Percentiles rank a stretch among this genome's conserved stretches.
phyloP scores from a whole-genome alignment of 2,888 invertebrate species.

The Opisthograptis luteolata region DNA sequence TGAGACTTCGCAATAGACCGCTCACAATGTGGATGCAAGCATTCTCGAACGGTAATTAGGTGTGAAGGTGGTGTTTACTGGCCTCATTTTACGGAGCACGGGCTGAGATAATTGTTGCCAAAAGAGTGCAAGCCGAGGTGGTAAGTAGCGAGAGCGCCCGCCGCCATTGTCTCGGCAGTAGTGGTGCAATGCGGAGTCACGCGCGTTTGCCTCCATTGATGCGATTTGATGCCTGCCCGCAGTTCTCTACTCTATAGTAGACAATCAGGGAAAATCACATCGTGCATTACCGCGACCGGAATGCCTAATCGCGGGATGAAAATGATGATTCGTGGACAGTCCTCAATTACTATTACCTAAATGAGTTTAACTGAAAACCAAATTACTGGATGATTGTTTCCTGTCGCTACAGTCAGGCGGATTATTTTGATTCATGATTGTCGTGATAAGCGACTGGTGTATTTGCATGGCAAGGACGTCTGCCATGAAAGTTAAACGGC shows the following conservation, averaged over 20 bases:
- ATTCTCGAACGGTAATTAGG: conserved; percentile 47
- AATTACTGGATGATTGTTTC: conserved; percentile 74
- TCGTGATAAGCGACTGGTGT: conserved; percentile 53
- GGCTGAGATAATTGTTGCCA: conserved; percentile 64
- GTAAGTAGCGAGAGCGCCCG: conserved; percentile 58
- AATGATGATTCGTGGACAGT: conserved; percentile 71
- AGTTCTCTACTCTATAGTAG: conserved; percentile 45
- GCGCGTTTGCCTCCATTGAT: conserved; percentile 78
- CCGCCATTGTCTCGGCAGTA: conserved; percentile 63
- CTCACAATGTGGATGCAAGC: conserved; percentile 16
- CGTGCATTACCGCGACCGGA: conserved; percentile 64
- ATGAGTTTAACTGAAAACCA: conserved; percentile 64
- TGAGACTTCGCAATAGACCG: conserved; percentile 31
- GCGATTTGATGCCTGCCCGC: conserved; percentile 54
- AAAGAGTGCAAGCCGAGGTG: conserved; percentile 63
- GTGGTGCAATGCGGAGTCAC: conserved; percentile 78
- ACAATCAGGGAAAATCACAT: conserved; percentile 68
- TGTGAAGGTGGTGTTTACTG: conserved; percentile 49
- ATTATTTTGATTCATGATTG: conserved; percentile 59
- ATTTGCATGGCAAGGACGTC: conserved; percentile 62
- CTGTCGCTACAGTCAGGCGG: conserved; percentile 65
- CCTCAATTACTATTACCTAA: conserved; percentile 69
- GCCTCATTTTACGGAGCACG: conserved; percentile 61
- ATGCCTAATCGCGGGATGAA: conserved; percentile 76
- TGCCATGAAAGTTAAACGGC: conserved; percentile 17